phyloP scores from a whole-genome alignment of 53 echinoderm and acorn worm species.

The Astropecten irregularis region DNA sequence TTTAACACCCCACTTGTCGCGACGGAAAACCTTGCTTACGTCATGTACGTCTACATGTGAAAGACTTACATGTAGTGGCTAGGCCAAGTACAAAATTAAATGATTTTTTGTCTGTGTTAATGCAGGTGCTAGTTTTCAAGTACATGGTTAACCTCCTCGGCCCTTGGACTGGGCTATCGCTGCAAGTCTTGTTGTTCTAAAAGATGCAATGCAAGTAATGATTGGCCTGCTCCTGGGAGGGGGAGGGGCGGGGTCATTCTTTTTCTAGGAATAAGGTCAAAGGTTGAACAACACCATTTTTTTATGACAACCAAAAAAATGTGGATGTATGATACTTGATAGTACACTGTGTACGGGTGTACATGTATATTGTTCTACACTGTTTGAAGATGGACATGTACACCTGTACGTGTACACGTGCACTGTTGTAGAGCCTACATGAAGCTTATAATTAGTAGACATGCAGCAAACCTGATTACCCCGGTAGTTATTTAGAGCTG shows the following conservation, averaged over 20 bases:
- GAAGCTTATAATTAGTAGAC: not conserved
- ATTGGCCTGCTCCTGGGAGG: not conserved
- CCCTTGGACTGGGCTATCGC: not conserved
- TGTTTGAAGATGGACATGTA: not conserved
- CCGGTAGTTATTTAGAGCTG: too few relatives aligned
- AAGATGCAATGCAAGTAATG: conserved; percentile 9
- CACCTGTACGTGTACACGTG: not conserved
- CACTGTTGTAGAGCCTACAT: not conserved
- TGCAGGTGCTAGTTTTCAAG: conserved; percentile 36
- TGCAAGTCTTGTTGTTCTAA: not conserved
- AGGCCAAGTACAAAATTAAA: not conserved
- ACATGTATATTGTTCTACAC: not conserved
- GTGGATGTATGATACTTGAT: not conserved
- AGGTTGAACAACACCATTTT: not conserved
- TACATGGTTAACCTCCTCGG: not conserved
- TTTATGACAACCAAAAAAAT: not conserved
- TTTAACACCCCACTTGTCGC: too few relatives aligned
- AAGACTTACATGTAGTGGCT: not conserved
- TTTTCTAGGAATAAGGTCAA: not conserved
- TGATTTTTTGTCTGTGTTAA: not conserved
- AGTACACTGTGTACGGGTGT: not conserved
- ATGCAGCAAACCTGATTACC: too few relatives aligned
- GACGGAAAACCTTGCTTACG: too few relatives aligned
- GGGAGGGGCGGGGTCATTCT: not conserved
- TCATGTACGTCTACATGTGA: not conserved